These are phyloP conservation scores for Drosophila neotestacea DNA, from an alignment of 2,888 invertebrate genomes.

Conservation along the genomic window DNA sequence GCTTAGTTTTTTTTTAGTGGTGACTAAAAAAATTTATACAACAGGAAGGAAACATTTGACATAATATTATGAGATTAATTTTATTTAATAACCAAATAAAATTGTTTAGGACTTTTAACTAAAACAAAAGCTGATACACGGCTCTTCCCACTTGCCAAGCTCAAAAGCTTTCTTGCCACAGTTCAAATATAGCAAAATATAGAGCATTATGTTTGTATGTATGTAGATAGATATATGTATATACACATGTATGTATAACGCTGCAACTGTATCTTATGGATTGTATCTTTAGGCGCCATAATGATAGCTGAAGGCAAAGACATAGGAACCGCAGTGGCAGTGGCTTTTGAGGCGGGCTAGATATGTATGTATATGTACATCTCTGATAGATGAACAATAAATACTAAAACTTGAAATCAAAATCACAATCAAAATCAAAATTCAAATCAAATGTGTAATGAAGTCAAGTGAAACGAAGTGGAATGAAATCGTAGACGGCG, in stretches of 20 bases:
- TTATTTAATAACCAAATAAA: no score
- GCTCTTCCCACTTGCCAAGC: background rate
- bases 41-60: no score
- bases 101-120: no score
- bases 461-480: conserved; percentile 56
- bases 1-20: no score
- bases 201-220: background rate
- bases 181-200: background rate
- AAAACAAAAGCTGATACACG: background rate
- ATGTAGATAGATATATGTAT: background rate
- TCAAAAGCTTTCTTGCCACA: background rate
- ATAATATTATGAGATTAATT: no score
- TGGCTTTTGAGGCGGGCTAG: conserved; percentile 40
- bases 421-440: conserved; percentile 15
- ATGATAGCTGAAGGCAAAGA: conserved; percentile 49
- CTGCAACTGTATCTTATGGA: conserved; percentile 34
- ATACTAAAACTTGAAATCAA: conserved; percentile 25
- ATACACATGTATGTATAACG: background rate
- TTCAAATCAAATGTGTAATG: conserved; percentile 43
- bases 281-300: conserved; percentile 51
- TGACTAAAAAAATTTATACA: no score
- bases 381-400: conserved; percentile 10
- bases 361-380: conserved; percentile 1
- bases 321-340: conserved; percentile 14
- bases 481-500: conserved; percentile 32